Conservation (phyloP, 2,888 invertebrate species). For the Drosophila demipolita region DNA sequence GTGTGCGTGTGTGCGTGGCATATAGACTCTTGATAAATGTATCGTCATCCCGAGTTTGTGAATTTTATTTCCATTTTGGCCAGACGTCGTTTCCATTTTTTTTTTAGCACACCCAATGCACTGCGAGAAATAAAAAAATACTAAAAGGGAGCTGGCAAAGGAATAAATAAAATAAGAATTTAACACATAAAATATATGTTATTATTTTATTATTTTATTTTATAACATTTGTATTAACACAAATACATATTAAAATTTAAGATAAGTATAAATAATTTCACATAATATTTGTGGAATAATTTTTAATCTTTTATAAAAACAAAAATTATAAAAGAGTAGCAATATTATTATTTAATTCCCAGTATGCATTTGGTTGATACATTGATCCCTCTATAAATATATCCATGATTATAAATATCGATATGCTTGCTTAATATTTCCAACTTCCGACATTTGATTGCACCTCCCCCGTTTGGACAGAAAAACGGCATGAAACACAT, state of each 20-base stretch:
- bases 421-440: conserved; percentile 14
- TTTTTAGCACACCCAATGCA: conserved; percentile 11
- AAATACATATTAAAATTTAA: not conserved
- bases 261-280: too few species aligned
- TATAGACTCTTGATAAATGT: conserved; percentile 40
- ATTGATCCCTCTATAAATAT: conserved; percentile 20
- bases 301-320: not conserved
- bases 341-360: not conserved
- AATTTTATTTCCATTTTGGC: conserved; percentile 5
- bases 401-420: conserved; percentile 13
- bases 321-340: not conserved
- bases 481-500: conserved; percentile 36
- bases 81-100: conserved; percentile 15
- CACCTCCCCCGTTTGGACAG: not conserved
- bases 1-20: conserved; percentile 3
- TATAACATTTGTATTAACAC: not conserved
- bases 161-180: too few species aligned
- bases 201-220: too few species aligned
- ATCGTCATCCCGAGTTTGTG: conserved; percentile 29
- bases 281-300: not conserved
- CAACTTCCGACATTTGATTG: conserved; percentile 14
- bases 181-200: not conserved
- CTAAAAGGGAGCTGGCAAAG: not conserved
- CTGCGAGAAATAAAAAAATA: conserved; percentile 20
- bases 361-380: not conserved